Conservation (phyloP, 2,888 invertebrate species). For the Caenorhabditis drosophilae region DNA sequence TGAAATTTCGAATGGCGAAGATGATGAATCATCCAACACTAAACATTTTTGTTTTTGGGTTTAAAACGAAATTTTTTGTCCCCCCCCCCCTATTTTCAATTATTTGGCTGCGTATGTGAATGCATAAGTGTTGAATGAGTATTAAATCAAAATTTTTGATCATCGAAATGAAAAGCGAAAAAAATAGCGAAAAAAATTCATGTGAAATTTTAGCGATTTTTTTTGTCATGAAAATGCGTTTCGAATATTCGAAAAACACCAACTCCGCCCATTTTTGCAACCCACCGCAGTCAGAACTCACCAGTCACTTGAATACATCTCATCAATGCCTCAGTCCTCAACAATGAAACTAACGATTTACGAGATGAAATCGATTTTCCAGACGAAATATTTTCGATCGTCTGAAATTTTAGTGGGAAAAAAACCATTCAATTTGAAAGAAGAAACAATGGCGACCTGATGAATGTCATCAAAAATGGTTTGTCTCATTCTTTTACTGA, state of each 20-base stretch:
- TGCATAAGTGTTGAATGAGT: background rate
- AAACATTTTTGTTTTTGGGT: background rate
- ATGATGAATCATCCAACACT: constrained; percentile 23
- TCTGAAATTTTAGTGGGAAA: no score
- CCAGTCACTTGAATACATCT: constrained; percentile 28
- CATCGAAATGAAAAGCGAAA: no score
- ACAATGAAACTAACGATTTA: constrained; percentile 26
- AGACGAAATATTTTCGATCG: constrained; percentile 19
- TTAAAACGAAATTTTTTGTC: background rate
- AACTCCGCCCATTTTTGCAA: background rate
- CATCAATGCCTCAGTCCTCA: constrained; percentile 21
- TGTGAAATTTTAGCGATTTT: no score
- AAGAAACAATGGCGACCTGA: no score
- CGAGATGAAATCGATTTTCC: constrained; percentile 20
- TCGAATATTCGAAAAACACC: background rate
- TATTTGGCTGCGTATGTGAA: no score
- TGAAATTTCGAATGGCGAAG: constrained; percentile 28
- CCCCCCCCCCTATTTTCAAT: no score
- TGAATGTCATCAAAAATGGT: constrained; percentile 21
- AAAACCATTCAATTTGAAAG: no score
- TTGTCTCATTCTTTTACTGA: constrained; percentile 23
- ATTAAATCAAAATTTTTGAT: background rate
- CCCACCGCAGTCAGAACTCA: background rate
- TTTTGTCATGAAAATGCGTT: no score
- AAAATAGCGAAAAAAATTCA: no score